These are phyloP conservation scores for Limnothrissa miodon DNA, from an alignment of 2,113 vertebrate genomes.

Conservation along the genomic window DNA sequence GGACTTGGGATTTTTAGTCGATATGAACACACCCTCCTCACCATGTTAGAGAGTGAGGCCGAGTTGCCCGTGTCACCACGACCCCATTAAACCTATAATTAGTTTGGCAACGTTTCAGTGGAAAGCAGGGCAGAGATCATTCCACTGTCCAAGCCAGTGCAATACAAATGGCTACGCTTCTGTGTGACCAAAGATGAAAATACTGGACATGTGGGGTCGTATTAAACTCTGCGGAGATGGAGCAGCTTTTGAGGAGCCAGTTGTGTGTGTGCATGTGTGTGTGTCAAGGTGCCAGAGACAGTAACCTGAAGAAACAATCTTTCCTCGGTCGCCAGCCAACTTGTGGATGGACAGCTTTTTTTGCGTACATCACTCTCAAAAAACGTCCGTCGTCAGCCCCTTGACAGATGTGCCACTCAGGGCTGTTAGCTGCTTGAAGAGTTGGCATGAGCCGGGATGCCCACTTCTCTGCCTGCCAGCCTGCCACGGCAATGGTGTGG, in stretches of 20 bases:
- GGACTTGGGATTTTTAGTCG: not conserved
- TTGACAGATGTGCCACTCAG: not conserved
- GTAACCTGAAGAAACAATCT: not conserved
- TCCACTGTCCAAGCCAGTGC: conserved; percentile 27
- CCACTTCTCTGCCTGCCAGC: not conserved
- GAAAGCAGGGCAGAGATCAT: conserved; percentile 14
- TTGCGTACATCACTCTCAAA: not conserved
- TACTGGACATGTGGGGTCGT: not conserved
- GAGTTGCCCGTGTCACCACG: conserved; percentile 8
- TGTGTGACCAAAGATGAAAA: not conserved
- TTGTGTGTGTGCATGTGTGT: too few species aligned
- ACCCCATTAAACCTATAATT: conserved; percentile 20
- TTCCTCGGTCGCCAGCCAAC: not conserved
- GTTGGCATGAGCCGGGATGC: not conserved
- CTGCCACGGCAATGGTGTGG: not conserved
- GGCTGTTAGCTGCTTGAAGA: not conserved
- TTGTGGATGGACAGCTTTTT: not conserved
- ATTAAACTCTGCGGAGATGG: not conserved
- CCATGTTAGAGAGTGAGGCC: not conserved
- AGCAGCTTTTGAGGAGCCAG: too few species aligned
- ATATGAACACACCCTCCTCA: not conserved
- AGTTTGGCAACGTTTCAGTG: conserved; percentile 11
- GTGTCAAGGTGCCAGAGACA: not conserved
- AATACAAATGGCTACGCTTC: conserved; percentile 29
- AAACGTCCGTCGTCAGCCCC: not conserved